Base-by-base conservation (phyloP, 2,113 vertebrate species). In the Cyprinodon tularosa region DNA sequence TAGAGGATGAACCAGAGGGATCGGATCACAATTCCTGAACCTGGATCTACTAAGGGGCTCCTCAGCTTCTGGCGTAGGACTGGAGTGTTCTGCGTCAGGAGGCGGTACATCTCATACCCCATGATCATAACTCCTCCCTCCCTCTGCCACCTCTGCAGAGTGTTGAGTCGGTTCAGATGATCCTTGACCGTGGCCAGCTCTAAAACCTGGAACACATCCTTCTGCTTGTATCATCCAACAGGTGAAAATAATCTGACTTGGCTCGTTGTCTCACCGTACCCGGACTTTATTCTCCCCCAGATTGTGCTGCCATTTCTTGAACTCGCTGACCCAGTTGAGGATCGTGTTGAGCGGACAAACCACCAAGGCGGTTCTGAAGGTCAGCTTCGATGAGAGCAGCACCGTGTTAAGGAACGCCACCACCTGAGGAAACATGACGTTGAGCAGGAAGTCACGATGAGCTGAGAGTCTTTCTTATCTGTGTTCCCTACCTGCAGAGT, bases 331-430 rank as follows among this genome's bases (percentile, higher is more conserved):
- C 98, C 97, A 99, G 94, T 99, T 99, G 89, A 99, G 95, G 87
- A 97, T 96, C 0, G 97, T 99, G 85, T 99, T 99, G 50, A 99
- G 94, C 0, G 97, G 98, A 93, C 98, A 99, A 50, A 99, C 96
- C 0, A 99, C 96, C 82, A 99, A 92, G 50, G 96, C 97, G 0
- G 96, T 97, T 67, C 88, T 94, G 85, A 99, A 96, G 71, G 95
- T 94, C 88, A 99, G 69, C 79, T 92, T 95, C 68, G 95, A 91
- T 82, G 95, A 94, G 3, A 95, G 88, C 87, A 99, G 89, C 86
- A 98, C 95, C 0, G 97, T 96, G 90, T 99, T 96, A 70, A 99
- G 96, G 88, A 99, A 97, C n/a, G 96, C 93, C 4, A 99, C 97
- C 78, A 98, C 95, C 98, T 99, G n/a, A 29, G 88, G 85, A 61